Conservation (phyloP, 2,113 vertebrate genomes). For the Haemorhous mexicanus region DNA sequence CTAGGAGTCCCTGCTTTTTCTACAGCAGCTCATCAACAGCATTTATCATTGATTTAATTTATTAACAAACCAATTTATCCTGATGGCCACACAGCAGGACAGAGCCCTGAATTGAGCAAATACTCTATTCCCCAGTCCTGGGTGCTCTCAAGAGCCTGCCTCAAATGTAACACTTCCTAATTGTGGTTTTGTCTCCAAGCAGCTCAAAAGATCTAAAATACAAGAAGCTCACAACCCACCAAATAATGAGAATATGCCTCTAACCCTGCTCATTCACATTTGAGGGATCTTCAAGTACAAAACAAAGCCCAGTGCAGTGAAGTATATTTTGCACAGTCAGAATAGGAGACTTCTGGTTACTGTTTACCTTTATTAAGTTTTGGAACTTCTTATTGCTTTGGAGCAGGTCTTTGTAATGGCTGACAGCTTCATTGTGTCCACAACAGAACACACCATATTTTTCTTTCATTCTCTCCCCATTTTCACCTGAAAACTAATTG, state of each 20-base stretch:
- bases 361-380: constrained; percentile 86
- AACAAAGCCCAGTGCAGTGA: background rate
- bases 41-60: background rate
- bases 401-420: constrained; percentile 88
- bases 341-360: background rate
- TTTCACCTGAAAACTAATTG: constrained; percentile 90
- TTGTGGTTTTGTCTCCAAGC: background rate
- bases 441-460: constrained; percentile 89
- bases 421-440: constrained; percentile 87
- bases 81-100: background rate
- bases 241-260: background rate
- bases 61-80: background rate
- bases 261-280: background rate
- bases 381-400: constrained; percentile 97
- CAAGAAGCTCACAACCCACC: background rate
- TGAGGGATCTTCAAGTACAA: background rate
- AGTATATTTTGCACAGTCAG: background rate
- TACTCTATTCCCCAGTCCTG: background rate
- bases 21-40: background rate
- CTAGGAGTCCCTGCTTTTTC: background rate
- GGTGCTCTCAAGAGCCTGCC: background rate
- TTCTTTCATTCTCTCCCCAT: constrained; percentile 88
- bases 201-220: background rate
- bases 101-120: background rate
- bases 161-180: background rate